These are phyloP conservation scores for Diplogasteroides magnus DNA, from an alignment of 1,140 invertebrate species.

Conservation along the genomic window DNA sequence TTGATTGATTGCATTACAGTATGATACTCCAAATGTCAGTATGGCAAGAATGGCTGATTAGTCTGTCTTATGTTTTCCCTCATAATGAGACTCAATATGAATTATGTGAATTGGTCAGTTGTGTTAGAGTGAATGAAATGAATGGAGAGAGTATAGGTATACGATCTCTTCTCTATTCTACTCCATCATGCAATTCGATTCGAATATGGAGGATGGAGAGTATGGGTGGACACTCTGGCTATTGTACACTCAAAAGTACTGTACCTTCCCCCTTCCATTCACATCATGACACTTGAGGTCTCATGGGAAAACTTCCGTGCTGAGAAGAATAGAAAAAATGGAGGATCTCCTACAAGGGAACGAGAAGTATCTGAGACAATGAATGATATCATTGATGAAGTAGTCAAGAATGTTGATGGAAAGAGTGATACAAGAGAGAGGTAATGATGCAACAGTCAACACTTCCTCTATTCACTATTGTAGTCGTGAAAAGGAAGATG, in stretches of 20 bases:
- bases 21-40: constrained; percentile 99
- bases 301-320: constrained; percentile 41
- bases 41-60: constrained; percentile 99
- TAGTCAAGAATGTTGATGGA: no score
- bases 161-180: constrained; percentile 90
- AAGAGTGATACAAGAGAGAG: no score
- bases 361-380: no score
- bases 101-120: neutral
- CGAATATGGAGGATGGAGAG: constrained; percentile 99
- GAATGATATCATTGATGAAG: no score
- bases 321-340: constrained; percentile 24
- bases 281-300: constrained; percentile 29
- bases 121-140: no score
- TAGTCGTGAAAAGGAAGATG: no score
- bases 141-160: constrained; percentile 64
- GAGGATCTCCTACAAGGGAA: neutral
- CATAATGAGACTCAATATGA: constrained; percentile 76
- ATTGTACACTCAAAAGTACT: constrained; percentile 96
- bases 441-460: no score
- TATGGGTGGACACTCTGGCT: constrained; percentile 98
- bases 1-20: constrained; percentile 56
- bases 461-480: no score
- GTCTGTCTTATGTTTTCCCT: constrained; percentile 94
- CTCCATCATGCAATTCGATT: constrained; percentile 97
- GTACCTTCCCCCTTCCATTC: neutral